Conservation (phyloP, 2,113 vertebrate genomes). For the Lycaon pictus region DNA sequence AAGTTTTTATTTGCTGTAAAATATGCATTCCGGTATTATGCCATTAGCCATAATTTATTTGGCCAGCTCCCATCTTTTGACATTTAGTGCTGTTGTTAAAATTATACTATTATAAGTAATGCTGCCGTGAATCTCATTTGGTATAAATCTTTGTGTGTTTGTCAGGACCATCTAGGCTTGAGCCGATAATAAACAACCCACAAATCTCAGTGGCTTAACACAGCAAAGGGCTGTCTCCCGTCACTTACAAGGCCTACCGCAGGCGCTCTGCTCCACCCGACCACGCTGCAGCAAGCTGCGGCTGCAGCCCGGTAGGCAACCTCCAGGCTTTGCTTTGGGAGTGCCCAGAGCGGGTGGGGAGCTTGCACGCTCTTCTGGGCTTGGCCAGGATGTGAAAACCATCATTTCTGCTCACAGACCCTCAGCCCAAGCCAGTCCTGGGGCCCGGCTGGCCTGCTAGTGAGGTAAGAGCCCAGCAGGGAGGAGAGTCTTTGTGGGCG, state of each 20-base stretch:
- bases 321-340: accelerated
- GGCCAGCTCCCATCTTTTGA: background rate
- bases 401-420: background rate
- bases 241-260: background rate
- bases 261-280: background rate
- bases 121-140: background rate
- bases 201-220: background rate
- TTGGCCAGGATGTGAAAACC: background rate
- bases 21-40: background rate
- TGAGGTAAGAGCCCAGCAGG: no score
- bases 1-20: slow-evolving; percentile 4
- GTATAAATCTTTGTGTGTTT: background rate
- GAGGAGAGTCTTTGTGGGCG: background rate
- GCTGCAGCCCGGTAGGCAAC: accelerated
- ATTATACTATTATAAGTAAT: background rate
- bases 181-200: background rate
- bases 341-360: accelerated
- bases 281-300: accelerated
- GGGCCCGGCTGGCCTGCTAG: background rate
- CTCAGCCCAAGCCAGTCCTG: background rate
- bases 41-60: background rate
- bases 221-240: background rate
- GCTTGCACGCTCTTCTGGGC: accelerated
- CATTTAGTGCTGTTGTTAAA: slow-evolving; percentile 38
- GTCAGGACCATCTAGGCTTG: background rate